Percentiles rank a stretch among this genome's conserved stretches.
Evolutionary conservation across 2,113 vertebrate species (phyloP).

Genomic region (Hiodon tergisus): DNA sequence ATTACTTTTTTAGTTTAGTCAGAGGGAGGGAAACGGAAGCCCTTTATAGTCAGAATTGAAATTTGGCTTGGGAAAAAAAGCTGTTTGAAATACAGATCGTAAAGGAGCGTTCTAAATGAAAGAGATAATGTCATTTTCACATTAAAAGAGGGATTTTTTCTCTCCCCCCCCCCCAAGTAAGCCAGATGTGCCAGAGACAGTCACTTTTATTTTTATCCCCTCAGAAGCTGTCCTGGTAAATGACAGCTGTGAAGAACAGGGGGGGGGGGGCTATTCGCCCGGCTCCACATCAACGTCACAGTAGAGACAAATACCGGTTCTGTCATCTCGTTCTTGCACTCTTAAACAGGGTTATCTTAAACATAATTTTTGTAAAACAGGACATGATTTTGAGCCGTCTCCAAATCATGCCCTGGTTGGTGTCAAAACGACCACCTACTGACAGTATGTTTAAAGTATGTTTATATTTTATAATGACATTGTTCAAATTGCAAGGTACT

Average conservation of each 20-base stretch:
- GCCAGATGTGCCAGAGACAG: not conserved
- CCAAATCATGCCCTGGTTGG: too few species aligned
- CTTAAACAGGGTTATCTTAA: not conserved
- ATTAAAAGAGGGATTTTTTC: not conserved
- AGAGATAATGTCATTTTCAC: not conserved
- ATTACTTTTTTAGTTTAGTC: slow-evolving; percentile 13
- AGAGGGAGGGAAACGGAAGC: not conserved
- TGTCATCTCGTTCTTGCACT: not conserved
- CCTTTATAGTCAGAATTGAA: not conserved
- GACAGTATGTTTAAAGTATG: too few species aligned
- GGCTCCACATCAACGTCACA: not conserved
- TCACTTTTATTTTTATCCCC: not conserved
- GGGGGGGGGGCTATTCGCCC: not conserved
- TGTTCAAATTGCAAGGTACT: too few species aligned
- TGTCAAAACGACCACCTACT: too few species aligned
- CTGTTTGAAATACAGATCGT: not conserved
- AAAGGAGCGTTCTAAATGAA: not conserved
- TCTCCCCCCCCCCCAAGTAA: not conserved
- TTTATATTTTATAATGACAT: too few species aligned
- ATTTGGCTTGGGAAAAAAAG: not conserved
- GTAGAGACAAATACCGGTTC: not conserved
- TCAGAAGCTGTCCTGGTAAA: slow-evolving; percentile 1
- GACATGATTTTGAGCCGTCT: too few species aligned
- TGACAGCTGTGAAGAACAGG: not conserved
- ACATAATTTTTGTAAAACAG: too few species aligned